A percentile compares a stretch with the other conserved stretches of the same genome.
phyloP scores from a whole-genome alignment of 2,797 vertebrate species.

The Scyliorhinus canicula region DNA sequence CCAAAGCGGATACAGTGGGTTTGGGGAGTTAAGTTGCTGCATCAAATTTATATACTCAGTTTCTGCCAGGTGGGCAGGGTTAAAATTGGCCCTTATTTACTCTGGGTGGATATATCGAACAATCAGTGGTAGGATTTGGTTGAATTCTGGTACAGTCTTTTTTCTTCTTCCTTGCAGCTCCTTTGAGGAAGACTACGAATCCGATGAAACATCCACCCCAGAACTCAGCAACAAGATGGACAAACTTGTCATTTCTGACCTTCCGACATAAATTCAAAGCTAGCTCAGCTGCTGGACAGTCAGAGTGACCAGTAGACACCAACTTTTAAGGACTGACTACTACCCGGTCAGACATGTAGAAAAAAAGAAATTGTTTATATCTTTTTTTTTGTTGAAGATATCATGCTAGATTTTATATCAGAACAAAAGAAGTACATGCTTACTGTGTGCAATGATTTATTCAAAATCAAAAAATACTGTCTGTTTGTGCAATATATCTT shows the following conservation, averaged over 20 bases:
- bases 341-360: constrained; percentile 7
- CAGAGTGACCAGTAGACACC: constrained; percentile 30
- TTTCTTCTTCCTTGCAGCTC: constrained; percentile 66
- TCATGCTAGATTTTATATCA: constrained; percentile 38
- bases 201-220: constrained; percentile 76
- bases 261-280: constrained; percentile 33
- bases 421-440: constrained; percentile 35
- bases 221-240: constrained; percentile 86
- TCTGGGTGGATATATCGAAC: neutral
- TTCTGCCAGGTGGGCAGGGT: neutral
- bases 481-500: constrained; percentile 58
- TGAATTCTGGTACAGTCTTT: constrained; percentile 40
- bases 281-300: constrained; percentile 36
- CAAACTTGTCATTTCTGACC: constrained; percentile 74
- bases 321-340: constrained; percentile 31
- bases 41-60: neutral
- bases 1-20: neutral
- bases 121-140: neutral
- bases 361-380: constrained; percentile 32
- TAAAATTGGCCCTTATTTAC: neutral
- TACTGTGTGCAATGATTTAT: constrained; percentile 55
- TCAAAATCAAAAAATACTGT: constrained; percentile 51
- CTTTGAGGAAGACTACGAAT: constrained; percentile 91
- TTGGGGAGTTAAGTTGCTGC: neutral
- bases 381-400: constrained; percentile 33